Conservation (phyloP, 2,113 vertebrate species). For the Leptobrachium ailaonicum region DNA sequence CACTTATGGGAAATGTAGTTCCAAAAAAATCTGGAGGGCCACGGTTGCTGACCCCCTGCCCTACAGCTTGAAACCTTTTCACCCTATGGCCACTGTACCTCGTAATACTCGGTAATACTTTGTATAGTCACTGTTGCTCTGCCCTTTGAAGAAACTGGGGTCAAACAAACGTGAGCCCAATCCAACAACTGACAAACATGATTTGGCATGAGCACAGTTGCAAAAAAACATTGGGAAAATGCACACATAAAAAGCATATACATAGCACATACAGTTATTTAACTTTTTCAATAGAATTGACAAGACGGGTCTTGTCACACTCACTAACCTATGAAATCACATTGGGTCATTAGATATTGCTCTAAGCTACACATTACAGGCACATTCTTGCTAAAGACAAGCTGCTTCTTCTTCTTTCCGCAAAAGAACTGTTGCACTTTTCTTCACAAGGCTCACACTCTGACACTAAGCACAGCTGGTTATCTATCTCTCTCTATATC, state of each 20-base stretch:
- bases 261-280: slow-evolving; percentile 56
- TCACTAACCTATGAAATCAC: slow-evolving; percentile 46
- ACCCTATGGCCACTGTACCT: too few relatives aligned
- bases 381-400: slow-evolving; percentile 51
- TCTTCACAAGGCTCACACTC: slow-evolving; percentile 58
- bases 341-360: slow-evolving; percentile 44
- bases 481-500: too few relatives aligned
- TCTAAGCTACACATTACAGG: slow-evolving; percentile 56
- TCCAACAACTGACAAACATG: too few relatives aligned
- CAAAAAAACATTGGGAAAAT: slow-evolving; percentile 52
- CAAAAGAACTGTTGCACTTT: slow-evolving; percentile 27
- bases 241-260: slow-evolving; percentile 51
- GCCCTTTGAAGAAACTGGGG: too few relatives aligned
- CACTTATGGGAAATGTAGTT: too few relatives aligned
- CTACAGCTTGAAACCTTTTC: too few relatives aligned
- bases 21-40: too few relatives aligned
- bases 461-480: slow-evolving; percentile 32
- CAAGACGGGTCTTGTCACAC: slow-evolving; percentile 61
- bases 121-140: too few relatives aligned
- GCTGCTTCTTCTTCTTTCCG: slow-evolving; percentile 37
- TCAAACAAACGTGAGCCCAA: too few relatives aligned
- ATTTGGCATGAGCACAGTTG: too few relatives aligned
- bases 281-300: slow-evolving; percentile 42
- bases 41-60: too few relatives aligned
- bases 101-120: too few relatives aligned